Evolutionary conservation across 1,140 invertebrate species (phyloP).

Genomic region (Drosophila triauraria): DNA sequence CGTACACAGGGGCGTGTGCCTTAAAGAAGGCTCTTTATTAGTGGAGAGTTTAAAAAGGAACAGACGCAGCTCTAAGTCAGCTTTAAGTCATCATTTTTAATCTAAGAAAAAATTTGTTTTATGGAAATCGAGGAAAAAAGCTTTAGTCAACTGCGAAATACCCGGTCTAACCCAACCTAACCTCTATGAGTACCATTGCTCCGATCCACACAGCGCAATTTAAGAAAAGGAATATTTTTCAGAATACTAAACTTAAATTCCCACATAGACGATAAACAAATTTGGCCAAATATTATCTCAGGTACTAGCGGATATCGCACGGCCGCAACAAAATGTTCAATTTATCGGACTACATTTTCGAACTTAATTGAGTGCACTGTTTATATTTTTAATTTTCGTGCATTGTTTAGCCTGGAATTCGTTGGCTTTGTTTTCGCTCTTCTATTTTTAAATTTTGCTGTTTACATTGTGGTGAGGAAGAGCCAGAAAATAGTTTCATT

Average conservation of each 20-base stretch:
- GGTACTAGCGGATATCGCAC: conserved; percentile 2
- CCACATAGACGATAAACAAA: too few relatives aligned
- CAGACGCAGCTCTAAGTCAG: too few relatives aligned
- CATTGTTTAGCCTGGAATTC: conserved; percentile 35
- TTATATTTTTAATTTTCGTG: conserved; percentile 21
- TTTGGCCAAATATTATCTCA: background rate
- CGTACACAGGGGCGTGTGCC: conserved; percentile 28
- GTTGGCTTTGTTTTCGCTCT: conserved; percentile 24
- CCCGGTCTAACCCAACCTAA: too few relatives aligned
- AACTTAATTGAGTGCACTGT: conserved; percentile 43
- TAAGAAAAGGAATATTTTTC: too few relatives aligned
- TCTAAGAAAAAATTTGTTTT: too few relatives aligned
- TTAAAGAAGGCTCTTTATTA: background rate
- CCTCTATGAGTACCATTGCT: too few relatives aligned
- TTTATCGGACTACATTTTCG: conserved; percentile 6
- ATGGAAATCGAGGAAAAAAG: too few relatives aligned
- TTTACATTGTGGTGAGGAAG: conserved; percentile 34
- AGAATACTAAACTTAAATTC: too few relatives aligned
- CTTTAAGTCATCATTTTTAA: background rate
- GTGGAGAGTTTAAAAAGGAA: too few relatives aligned
- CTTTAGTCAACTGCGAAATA: too few relatives aligned
- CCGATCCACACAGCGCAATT: too few relatives aligned
- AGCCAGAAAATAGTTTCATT: conserved; percentile 1
- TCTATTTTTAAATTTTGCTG: conserved; percentile 46
- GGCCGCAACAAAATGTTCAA: background rate